phyloP scores from a whole-genome alignment of 1,140 invertebrate species.

The Mylabris phalerata region DNA sequence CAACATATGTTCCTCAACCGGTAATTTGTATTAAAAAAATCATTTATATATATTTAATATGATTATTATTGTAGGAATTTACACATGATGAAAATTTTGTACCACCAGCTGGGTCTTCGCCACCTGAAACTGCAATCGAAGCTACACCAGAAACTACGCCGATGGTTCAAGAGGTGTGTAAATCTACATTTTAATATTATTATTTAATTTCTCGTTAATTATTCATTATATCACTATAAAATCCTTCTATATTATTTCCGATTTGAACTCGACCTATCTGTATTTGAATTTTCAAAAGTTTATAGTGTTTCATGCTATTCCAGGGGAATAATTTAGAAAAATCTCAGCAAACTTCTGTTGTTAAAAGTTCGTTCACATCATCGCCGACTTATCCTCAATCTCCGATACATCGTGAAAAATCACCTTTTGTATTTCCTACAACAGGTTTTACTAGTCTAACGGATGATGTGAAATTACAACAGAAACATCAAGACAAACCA shows the following conservation, averaged over 20 bases:
- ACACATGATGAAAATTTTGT: slow-evolving; percentile 16
- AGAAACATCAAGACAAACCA: slow-evolving; percentile 17
- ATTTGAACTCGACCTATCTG: too few relatives aligned
- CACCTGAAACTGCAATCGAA: slow-evolving; percentile 76
- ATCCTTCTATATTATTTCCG: too few relatives aligned
- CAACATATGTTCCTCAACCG: slow-evolving; percentile 30
- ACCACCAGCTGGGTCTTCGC: slow-evolving; percentile 52
- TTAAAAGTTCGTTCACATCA: slow-evolving; percentile 13
- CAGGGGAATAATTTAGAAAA: too few relatives aligned
- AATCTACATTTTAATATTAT: background rate
- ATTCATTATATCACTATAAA: too few relatives aligned
- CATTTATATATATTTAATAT: background rate
- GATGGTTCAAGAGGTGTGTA: slow-evolving; percentile 38
- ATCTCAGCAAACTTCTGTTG: background rate
- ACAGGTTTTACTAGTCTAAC: background rate
- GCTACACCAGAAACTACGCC: slow-evolving; percentile 84
- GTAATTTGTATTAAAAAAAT: slow-evolving; percentile 6
- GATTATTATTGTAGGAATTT: background rate
- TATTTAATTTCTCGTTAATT: too few relatives aligned
- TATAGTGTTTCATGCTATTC: slow-evolving; percentile 13
- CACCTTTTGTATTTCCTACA: slow-evolving; percentile 46
- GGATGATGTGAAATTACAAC: too few relatives aligned
- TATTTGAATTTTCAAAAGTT: slow-evolving; percentile 3
- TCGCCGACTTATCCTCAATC: slow-evolving; percentile 51
- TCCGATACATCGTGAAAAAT: slow-evolving; percentile 57